Evolutionary conservation across 1,140 invertebrate genomes (phyloP), one percentile per base, ranked within the genome.

Genomic region (Lepidurus packardi): DNA sequence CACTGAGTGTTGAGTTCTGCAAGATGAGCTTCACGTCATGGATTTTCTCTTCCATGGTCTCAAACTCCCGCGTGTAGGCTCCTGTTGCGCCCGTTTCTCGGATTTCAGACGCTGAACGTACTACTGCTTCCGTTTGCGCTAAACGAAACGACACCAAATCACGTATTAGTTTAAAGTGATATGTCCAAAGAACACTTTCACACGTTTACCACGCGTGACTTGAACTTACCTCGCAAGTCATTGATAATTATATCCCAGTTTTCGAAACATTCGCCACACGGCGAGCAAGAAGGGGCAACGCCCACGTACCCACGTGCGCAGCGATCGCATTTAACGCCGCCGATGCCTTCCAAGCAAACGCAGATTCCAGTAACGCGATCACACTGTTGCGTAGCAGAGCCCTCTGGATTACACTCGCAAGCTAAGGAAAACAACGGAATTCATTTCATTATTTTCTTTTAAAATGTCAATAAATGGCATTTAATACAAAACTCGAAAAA

Each of bases 251-350:
- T 81, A 86, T 99, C 97, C 98, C 98, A 99, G 84, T 98, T 98
- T 83, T 98, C 93, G 85, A 99, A 99, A 86, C 98, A 99, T 85
- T 99, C 98, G 13, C 98, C 98, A 86, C 98, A 99, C 0, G 96
- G 91, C 65, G 89, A 87, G 84, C 98, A 99, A 81, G 92, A 87
- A 0, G 97, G 97, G 47, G 96, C 92, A 73, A 90, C 86, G 9
- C 98, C 98, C 53, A 94, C 90, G 82, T 93, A 98, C 25, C 98
- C 97, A 78, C 97, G 89, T 65, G 93, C 96, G 86, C 98, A 99
- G 80, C 90, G 88, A 84, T 99, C 94, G 86, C 98, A 99, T 83
- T 95, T 94, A 81, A 93, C 90, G 10, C 98, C 98, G 74, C 96
- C 95, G 80, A 99, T 98, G 6, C 94, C 98, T 80, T 90, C 88